Evolutionary conservation across 1,140 invertebrate species (phyloP).

Genomic region (Eurosta solidaginis): DNA sequence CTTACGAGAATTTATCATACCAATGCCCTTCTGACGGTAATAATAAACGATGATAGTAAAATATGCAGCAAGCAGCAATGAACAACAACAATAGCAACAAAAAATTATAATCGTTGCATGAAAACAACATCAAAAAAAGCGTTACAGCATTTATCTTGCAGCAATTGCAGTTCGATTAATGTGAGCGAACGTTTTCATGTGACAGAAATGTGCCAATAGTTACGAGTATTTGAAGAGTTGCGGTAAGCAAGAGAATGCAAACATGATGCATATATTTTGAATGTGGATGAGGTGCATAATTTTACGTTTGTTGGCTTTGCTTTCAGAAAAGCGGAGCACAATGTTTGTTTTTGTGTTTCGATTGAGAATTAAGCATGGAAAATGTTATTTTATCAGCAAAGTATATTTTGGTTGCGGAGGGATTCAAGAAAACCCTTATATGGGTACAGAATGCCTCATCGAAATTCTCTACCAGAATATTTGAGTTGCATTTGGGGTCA

Average conservation of each 20-base stretch:
- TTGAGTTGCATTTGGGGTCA: too few relatives aligned
- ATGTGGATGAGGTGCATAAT: neutral
- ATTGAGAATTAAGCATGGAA: too few relatives aligned
- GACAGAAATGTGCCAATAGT: neutral
- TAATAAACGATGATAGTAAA: neutral
- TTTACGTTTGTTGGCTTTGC: neutral
- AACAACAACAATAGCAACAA: neutral
- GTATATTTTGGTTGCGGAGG: too few relatives aligned
- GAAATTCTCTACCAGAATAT: too few relatives aligned
- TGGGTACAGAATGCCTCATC: too few relatives aligned
- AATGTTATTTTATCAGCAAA: too few relatives aligned
- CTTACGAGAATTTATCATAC: neutral
- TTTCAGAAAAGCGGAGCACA: too few relatives aligned
- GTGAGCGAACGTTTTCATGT: neutral
- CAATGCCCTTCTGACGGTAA: neutral
- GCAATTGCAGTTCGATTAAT: conserved; percentile 14
- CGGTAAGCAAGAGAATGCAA: neutral
- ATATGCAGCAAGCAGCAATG: too few relatives aligned
- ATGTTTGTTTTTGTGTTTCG: too few relatives aligned
- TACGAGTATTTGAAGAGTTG: neutral
- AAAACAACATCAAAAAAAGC: neutral
- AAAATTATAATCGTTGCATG: neutral
- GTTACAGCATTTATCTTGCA: neutral
- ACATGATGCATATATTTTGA: too few relatives aligned
- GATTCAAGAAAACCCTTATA: too few relatives aligned